phyloP scores from a whole-genome alignment of 1,140 invertebrate genomes.

The Polypedilum pembai region DNA sequence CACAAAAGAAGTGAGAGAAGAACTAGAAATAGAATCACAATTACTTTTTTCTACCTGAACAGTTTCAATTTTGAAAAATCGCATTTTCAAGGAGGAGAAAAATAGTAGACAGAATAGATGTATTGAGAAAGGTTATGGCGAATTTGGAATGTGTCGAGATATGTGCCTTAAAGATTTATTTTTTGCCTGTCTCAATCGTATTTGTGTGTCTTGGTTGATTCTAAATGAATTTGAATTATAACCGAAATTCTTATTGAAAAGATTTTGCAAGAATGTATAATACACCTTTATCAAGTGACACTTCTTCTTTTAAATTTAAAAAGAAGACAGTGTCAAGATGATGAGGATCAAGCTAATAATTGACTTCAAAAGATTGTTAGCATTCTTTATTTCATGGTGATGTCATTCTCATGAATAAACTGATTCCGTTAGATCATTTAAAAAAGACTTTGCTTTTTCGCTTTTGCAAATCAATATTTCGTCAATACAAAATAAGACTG shows the following conservation, averaged over 20 bases:
- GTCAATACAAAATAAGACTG: too few relatives aligned
- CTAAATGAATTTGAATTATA: not conserved
- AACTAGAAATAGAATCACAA: not conserved
- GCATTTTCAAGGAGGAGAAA: not conserved
- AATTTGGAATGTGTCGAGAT: constrained; percentile 1
- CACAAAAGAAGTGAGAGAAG: too few relatives aligned
- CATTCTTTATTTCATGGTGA: too few relatives aligned
- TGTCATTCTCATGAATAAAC: too few relatives aligned
- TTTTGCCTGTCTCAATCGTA: not conserved
- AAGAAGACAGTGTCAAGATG: not conserved
- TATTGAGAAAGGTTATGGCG: constrained; percentile 11
- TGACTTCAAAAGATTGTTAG: too few relatives aligned
- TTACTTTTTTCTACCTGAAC: constrained; percentile 4
- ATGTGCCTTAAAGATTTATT: not conserved
- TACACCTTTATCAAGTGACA: too few relatives aligned
- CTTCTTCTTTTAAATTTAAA: too few relatives aligned
- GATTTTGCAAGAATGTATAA: not conserved
- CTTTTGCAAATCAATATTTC: too few relatives aligned
- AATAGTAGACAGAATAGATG: not conserved
- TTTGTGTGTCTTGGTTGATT: not conserved
- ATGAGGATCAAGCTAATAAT: not conserved
- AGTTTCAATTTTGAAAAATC: not conserved
- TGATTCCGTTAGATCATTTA: too few relatives aligned
- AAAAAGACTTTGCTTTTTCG: too few relatives aligned
- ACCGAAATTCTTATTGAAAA: not conserved